Base-by-base conservation (phyloP, 2,888 invertebrate genomes). In the Drosophila histrio region DNA sequence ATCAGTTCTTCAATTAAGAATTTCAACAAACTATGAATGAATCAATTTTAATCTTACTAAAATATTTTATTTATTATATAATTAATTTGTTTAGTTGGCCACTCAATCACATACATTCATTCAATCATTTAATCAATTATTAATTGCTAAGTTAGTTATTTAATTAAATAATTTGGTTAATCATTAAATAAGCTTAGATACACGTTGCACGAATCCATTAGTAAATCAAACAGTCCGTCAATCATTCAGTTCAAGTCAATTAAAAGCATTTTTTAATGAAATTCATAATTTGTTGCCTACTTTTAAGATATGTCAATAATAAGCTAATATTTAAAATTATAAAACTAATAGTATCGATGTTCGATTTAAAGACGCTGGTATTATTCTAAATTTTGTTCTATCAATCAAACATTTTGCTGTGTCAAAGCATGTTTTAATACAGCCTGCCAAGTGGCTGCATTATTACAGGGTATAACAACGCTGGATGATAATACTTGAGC, bases 401-500 rank as follows among this genome's bases (percentile, higher is more conserved):
- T n/a, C 26, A 26, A 26, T 9, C 26, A 26, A 8, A 8, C 26
- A 26, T 26, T 7, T 17, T 4, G 8, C 2, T 9, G 9, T 36
- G 8, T 19, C 1, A 17, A 36, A 36, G 5, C 19, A 1, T n/a
- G 2, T n/a, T 21, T 11, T n/a, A 2, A 26, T 7, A 26, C n/a
- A n/a, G n/a, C n/a, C n/a, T 17, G 44, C 41, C n/a, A 8, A 7
- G 8, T 26, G 11, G 11, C 9, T 11, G 8, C 19, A 22, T 13
- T 13, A 11, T 17, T 39, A 38, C 19, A 59, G 73, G 61, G 72
- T 61, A 66, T 53, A 17, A 17, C 5, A 62, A 56, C 24, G 50
- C 26, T 50, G 30, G 19, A 32, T 52, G 59, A 75, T 69, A 69
- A 44, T 50, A 34, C 44, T 46, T 46, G 46, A 24, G 34, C 50